Conservation (phyloP, 2,888 invertebrate species). For the Leptinotarsa juncta region DNA sequence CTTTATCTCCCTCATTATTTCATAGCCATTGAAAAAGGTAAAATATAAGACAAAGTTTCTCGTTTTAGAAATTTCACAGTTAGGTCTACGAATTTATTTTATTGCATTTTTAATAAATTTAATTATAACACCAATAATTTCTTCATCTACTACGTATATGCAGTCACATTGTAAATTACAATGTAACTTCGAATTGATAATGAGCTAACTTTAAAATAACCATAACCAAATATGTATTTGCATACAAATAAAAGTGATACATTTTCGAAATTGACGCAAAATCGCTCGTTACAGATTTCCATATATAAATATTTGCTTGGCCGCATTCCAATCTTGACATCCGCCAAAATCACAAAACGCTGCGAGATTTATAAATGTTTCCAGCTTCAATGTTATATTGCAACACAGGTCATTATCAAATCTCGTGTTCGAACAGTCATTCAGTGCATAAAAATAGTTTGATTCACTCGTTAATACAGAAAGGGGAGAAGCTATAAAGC, state of each 20-base stretch:
- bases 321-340: constrained; percentile 42
- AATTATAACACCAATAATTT: no score
- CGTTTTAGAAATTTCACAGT: no score
- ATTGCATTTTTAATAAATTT: no score
- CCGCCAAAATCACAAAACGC: constrained; percentile 47
- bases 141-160: no score
- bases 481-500: not conserved
- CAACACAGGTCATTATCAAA: constrained; percentile 53
- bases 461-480: not conserved
- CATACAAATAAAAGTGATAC: constrained; percentile 18
- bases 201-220: not conserved
- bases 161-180: no score
- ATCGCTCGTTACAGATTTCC: constrained; percentile 26
- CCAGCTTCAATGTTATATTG: constrained; percentile 52
- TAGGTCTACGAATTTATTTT: no score
- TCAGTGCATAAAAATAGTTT: not conserved
- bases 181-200: no score
- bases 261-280: constrained; percentile 34
- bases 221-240: not conserved
- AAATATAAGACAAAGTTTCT: no score
- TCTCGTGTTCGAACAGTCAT: not conserved
- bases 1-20: no score
- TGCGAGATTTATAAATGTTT: constrained; percentile 43
- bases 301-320: constrained; percentile 37
- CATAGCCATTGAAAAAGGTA: no score